These are phyloP conservation scores for Cirrhinus molitorella DNA, from an alignment of 2,797 vertebrate genomes.

Conservation along the genomic window DNA sequence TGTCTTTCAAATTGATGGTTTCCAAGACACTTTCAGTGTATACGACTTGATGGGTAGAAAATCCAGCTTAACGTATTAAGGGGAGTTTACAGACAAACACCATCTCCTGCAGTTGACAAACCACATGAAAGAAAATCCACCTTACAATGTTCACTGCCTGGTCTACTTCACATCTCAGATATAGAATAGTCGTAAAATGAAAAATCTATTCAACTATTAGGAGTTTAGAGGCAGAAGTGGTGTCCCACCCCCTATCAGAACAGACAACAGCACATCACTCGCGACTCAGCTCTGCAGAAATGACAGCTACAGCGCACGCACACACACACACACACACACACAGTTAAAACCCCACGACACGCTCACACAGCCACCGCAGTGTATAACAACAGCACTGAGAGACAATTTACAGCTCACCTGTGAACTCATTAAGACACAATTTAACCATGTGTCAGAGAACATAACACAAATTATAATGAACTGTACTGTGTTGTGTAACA, in stretches of 20 bases:
- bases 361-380: neutral
- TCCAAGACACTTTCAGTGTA: neutral
- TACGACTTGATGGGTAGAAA: neutral
- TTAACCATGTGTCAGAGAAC: conserved; percentile 2
- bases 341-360: neutral
- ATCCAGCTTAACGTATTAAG: neutral
- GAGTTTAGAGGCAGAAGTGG: neutral
- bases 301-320: conserved; percentile 20
- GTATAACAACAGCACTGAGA: conserved; percentile 24
- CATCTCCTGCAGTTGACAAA: neutral
- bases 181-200: neutral
- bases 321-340: conserved; percentile 16
- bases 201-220: neutral
- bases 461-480: conserved; percentile 8
- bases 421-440: conserved; percentile 35
- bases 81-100: neutral
- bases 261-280: conserved; percentile 44
- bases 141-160: neutral
- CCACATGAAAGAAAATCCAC: neutral
- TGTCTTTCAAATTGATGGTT: neutral
- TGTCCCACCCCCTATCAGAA: neutral
- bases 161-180: neutral
- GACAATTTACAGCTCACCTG: conserved; percentile 2
- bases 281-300: conserved; percentile 11
- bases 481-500: conserved; percentile 26